Base-by-base conservation (phyloP, 2,888 invertebrate genomes). In the Calameuta pallipes region DNA sequence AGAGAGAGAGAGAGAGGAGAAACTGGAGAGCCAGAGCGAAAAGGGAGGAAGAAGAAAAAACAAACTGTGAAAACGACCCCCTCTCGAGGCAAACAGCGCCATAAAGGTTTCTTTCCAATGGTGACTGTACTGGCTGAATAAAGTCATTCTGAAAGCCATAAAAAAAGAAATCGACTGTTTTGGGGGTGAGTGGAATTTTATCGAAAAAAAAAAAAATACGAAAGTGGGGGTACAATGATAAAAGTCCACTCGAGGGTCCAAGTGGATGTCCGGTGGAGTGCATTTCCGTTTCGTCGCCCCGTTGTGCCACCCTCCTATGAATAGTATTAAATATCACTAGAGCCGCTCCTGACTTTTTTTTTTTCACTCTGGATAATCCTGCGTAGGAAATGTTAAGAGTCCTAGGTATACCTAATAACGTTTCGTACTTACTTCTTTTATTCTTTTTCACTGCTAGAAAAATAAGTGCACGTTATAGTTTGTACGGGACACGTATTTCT, bases 231-330 rank as follows among this genome's bases (percentile, higher is more conserved):
- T 80, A 82, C 80, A 81, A 80, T 84, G 81, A 86, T 82, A 85
- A 86, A 86, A 85, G 86, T 86, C 87, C 87, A 89, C 89, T 89
- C 83, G 89, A 89, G 86, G 81, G 80, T 80, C 82, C 80, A 84
- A 86, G 87, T 86, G 86, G 71, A 86, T 86, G 84, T 88, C 86
- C 86, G 85, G 82, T 83, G 79, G 80, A 77, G 80, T 56, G 77
- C 78, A 74, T 35, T 56, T 77, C 73, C 23, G 37, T 78, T 85
- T 83, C 81, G 23, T 23, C 80, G 69, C 83, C 76, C 78, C 78
- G 81, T 77, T 77, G 77, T 79, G 78, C 78, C 78, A 78, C 76
- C 80, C 88, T 83, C 85, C 0, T 23, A 88, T 88, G 87, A 88
- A 88, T 88, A 87, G 80, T 83, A 87, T 88, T 84, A 83, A 34